Percentiles rank a stretch among this genome's conserved stretches.
Evolutionary conservation across 1,140 invertebrate genomes (phyloP).

Genomic region (Samia ricini): DNA sequence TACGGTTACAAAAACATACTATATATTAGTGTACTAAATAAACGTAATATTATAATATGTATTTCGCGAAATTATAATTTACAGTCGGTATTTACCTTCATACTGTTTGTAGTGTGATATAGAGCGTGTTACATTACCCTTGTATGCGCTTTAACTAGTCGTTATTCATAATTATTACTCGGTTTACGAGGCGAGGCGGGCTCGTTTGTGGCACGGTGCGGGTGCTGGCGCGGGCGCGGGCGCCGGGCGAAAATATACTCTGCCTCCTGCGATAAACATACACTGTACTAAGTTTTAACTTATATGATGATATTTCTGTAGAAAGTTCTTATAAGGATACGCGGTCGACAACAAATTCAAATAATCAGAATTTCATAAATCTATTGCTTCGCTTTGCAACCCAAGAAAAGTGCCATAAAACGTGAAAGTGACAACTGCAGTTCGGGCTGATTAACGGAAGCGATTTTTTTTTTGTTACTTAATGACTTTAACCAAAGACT

Average conservation of each 20-base stretch:
- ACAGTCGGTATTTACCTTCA: constrained; percentile 37
- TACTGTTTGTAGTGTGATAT: constrained; percentile 39
- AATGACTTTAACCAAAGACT: too few species aligned
- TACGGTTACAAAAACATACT: too few species aligned
- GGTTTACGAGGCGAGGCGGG: constrained; percentile 24
- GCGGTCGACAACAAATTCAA: too few species aligned
- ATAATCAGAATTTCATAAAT: too few species aligned
- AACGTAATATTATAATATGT: neutral
- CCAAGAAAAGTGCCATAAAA: too few species aligned
- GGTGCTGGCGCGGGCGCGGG: too few species aligned
- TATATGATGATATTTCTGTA: neutral
- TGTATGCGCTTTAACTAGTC: constrained; percentile 29
- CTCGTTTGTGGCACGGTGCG: too few species aligned
- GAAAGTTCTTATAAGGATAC: neutral
- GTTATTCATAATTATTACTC: constrained; percentile 39
- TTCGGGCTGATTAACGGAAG: too few species aligned
- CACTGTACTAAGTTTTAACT: neutral
- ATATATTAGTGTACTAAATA: too few species aligned
- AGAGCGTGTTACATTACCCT: constrained; percentile 45
- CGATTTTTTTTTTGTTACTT: too few species aligned
- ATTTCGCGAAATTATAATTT: constrained; percentile 36
- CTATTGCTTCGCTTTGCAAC: too few species aligned
- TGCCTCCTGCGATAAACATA: neutral
- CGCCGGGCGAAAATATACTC: neutral
- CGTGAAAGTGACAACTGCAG: too few species aligned